Conservation (phyloP, 2,888 invertebrate genomes). For the Habroteleia sp. region DNA sequence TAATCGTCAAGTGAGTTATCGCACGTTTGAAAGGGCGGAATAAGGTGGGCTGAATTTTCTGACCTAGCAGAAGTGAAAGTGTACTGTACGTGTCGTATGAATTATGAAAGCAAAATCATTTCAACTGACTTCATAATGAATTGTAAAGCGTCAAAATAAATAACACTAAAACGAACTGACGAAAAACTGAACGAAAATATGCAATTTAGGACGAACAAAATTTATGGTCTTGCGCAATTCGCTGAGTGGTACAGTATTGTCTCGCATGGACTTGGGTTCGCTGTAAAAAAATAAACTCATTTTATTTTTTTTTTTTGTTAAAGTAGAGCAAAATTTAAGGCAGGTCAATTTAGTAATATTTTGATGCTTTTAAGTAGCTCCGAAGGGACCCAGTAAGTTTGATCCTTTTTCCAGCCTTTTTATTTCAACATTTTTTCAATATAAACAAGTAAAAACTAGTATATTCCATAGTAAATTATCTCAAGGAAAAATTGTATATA, state of each 20-base stretch:
- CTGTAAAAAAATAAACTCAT: constrained; percentile 41
- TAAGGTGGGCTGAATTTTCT: constrained; percentile 35
- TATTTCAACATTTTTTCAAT: too few relatives aligned
- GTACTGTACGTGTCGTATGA: constrained; percentile 29
- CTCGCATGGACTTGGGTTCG: constrained; percentile 9
- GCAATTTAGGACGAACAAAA: constrained; percentile 19
- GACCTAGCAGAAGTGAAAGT: constrained; percentile 54
- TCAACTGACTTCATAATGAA: constrained; percentile 37
- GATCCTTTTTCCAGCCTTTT: too few relatives aligned
- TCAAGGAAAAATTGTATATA: too few relatives aligned
- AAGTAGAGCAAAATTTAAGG: constrained; percentile 31
- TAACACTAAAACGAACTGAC: constrained; percentile 24
- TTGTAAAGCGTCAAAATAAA: constrained; percentile 37
- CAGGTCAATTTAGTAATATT: too few relatives aligned
- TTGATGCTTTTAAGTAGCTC: too few relatives aligned
- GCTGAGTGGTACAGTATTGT: constrained; percentile 9
- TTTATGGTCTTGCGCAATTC: constrained; percentile 38
- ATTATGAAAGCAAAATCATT: constrained; percentile 43
- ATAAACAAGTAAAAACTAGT: too few relatives aligned
- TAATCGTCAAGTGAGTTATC: constrained; percentile 49
- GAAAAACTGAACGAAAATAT: constrained; percentile 37
- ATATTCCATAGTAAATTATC: too few relatives aligned
- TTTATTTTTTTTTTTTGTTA: constrained; percentile 12
- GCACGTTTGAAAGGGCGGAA: constrained; percentile 8
- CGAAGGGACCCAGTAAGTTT: too few relatives aligned